phyloP scores from a whole-genome alignment of 2,797 vertebrate genomes.

The Falco berigora region DNA sequence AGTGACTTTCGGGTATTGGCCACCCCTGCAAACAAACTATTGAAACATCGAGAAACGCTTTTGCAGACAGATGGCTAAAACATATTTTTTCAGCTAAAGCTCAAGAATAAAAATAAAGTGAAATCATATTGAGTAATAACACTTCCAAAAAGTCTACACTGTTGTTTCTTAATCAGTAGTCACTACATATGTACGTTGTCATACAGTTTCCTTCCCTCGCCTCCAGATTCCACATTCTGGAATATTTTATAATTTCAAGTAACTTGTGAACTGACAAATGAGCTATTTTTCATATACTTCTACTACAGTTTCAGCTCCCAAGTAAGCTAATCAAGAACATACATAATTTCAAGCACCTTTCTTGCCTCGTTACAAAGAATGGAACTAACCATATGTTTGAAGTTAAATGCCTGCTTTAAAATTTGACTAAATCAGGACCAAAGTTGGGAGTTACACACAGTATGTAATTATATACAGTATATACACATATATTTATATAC shows the following conservation, averaged over 20 bases:
- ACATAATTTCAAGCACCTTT: neutral
- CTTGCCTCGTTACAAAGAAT: neutral
- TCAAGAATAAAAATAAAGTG: neutral
- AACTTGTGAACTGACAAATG: neutral
- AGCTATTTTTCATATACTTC: neutral
- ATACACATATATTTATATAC: neutral
- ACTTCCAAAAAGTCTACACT: neutral
- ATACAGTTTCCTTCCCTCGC: neutral
- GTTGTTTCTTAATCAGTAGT: neutral
- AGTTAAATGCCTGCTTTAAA: neutral
- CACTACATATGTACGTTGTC: neutral
- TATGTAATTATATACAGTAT: too few species aligned
- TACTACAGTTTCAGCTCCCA: neutral
- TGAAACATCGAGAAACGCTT: neutral
- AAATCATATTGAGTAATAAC: neutral
- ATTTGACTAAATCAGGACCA: neutral
- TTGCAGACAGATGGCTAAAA: conserved; percentile 1
- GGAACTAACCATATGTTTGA: neutral
- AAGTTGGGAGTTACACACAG: neutral
- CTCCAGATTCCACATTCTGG: neutral
- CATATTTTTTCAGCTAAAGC: neutral
- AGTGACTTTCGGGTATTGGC: neutral
- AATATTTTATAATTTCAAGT: neutral
- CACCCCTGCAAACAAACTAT: neutral
- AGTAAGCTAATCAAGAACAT: neutral